phyloP scores from a whole-genome alignment of 92 coral and sea anemone genomes.

The Muricea muricata region DNA sequence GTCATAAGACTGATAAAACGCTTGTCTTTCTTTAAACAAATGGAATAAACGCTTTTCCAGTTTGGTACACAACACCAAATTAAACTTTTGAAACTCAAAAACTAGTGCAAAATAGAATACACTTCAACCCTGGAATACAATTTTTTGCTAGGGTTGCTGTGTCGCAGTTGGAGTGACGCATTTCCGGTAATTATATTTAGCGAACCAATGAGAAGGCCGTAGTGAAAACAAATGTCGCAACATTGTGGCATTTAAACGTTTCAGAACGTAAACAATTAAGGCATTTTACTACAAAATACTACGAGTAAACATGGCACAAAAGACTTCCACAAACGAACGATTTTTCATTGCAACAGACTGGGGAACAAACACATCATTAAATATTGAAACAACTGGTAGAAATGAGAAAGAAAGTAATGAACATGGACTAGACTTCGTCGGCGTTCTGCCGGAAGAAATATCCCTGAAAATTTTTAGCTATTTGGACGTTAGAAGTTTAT shows the following conservation, averaged over 20 bases:
- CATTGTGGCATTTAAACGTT: not conserved
- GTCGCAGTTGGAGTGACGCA: not conserved
- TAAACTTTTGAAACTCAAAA: too few relatives aligned
- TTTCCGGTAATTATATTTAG: not conserved
- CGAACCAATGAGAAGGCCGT: slow-evolving; percentile 25
- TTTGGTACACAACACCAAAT: too few relatives aligned
- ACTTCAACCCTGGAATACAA: too few relatives aligned
- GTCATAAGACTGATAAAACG: too few relatives aligned
- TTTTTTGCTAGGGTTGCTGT: not conserved
- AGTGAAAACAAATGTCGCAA: slow-evolving; percentile 15
- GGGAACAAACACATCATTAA: not conserved
- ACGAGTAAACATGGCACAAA: not conserved
- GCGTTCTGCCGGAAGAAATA: slow-evolving; percentile 76
- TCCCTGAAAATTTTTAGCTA: slow-evolving; percentile 67
- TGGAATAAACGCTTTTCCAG: too few relatives aligned
- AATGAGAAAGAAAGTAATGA: not conserved
- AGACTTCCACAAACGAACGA: not conserved
- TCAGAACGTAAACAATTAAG: not conserved
- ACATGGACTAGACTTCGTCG: slow-evolving; percentile 58
- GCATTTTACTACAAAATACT: slow-evolving; percentile 7
- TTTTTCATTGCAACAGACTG: slow-evolving; percentile 2
- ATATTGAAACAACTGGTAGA: not conserved
- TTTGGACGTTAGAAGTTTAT: slow-evolving; percentile 83
- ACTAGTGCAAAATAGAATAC: too few relatives aligned
- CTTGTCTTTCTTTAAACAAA: too few relatives aligned